Conservation (phyloP, 2,888 invertebrate genomes). For the Eudasyphora cyanicolor region DNA sequence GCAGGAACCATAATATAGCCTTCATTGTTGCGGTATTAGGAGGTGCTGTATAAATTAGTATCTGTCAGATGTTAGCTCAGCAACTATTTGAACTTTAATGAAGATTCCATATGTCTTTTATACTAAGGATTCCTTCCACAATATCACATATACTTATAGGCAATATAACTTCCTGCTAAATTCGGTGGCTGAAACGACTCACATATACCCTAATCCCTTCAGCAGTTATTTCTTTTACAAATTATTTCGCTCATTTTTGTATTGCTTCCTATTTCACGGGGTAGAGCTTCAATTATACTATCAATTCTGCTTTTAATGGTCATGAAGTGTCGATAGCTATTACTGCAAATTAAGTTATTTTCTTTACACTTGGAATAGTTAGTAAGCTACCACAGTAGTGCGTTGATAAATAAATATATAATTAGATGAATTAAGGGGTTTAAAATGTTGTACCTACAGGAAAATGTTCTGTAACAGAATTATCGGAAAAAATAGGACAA, state of each 20-base stretch:
- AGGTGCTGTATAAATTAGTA: background rate
- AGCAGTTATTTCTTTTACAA: no score
- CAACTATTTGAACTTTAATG: background rate
- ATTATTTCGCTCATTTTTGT: background rate
- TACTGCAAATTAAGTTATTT: background rate
- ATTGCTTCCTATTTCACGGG: background rate
- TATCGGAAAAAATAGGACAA: no score
- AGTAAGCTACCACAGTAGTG: no score
- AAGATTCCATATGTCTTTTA: background rate
- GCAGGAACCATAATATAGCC: background rate
- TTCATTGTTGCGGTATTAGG: background rate
- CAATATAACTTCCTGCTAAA: no score
- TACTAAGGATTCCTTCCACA: no score
- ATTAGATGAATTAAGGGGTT: no score
- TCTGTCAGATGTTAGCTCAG: background rate
- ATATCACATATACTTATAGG: background rate
- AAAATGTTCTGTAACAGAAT: no score
- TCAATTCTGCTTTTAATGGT: background rate
- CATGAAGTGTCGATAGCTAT: conserved; percentile 1
- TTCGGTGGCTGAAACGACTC: no score
- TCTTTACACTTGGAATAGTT: no score
- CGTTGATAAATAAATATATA: no score
- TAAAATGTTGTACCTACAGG: no score
- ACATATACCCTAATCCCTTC: background rate
- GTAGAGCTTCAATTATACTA: no score